A percentile compares a stretch with the other conserved stretches of the same genome.
These are phyloP conservation scores for Trachymyrmex septentrionalis DNA, from an alignment of 1,140 invertebrate species.

Conservation along the genomic window DNA sequence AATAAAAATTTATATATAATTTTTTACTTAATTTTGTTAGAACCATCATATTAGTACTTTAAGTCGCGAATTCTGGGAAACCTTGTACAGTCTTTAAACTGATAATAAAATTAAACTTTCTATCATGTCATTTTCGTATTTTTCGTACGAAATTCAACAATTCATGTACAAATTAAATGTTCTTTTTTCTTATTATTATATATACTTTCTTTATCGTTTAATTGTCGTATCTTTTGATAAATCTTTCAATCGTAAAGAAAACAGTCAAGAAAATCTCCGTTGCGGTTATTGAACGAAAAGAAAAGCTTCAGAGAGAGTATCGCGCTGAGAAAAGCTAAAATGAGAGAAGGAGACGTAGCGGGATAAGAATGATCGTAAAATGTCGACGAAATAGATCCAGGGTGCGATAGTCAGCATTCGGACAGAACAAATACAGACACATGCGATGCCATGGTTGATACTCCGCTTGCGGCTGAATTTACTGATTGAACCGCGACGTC, in stretches of 20 bases:
- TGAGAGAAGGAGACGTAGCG: conserved; percentile 41
- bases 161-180: background rate
- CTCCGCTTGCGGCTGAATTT: conserved; percentile 73
- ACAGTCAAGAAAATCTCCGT: background rate
- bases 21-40: too few species aligned
- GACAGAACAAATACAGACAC: conserved; percentile 63
- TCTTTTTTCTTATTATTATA: background rate
- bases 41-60: too few species aligned
- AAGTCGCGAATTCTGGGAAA: too few species aligned
- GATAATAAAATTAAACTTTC: background rate
- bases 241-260: background rate
- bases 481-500: conserved; percentile 71
- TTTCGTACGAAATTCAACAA: background rate
- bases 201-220: background rate
- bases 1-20: too few species aligned
- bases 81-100: background rate
- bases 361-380: conserved; percentile 71
- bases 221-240: background rate
- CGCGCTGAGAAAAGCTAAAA: conserved; percentile 23
- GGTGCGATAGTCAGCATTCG: conserved; percentile 68
- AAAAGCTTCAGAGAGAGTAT: conserved; percentile 13
- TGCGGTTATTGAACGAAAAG: conserved; percentile 5
- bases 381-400: conserved; percentile 67
- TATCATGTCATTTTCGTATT: background rate
- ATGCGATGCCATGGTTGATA: conserved; percentile 56